phyloP scores from a whole-genome alignment of 2,113 vertebrate species.

The Guaruba guarouba region DNA sequence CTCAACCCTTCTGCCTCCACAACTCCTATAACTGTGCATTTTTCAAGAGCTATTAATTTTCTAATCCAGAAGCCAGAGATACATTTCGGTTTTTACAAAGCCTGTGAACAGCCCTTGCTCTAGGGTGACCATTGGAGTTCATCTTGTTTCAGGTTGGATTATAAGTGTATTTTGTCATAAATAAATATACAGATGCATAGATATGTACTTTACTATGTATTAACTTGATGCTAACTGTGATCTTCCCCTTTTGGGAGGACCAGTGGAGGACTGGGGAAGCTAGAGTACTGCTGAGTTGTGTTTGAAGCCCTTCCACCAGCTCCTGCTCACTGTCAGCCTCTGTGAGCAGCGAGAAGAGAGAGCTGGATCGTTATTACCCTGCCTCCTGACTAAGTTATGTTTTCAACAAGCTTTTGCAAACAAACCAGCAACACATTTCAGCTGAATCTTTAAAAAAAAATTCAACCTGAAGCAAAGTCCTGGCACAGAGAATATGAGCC shows the following conservation, averaged over 20 bases:
- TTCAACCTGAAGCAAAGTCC: not conserved
- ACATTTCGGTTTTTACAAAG: not conserved
- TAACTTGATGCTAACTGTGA: not conserved
- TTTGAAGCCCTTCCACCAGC: not conserved
- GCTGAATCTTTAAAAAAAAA: not conserved
- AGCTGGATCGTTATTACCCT: not conserved
- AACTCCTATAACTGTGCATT: not conserved
- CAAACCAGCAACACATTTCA: not conserved
- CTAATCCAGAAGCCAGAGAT: not conserved
- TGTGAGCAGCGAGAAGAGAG: not conserved
- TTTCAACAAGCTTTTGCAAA: constrained; percentile 12
- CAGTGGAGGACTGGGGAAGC: not conserved
- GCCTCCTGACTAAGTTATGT: not conserved
- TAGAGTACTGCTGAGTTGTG: not conserved
- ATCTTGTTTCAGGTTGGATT: not conserved
- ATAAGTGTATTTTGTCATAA: not conserved
- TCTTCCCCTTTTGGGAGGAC: not conserved
- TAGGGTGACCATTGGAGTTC: not conserved
- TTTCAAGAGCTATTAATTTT: not conserved
- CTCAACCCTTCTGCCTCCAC: not conserved
- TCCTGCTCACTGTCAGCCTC: not conserved
- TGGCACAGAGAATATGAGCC: not conserved
- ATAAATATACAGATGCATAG: not conserved
- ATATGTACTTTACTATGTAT: not conserved
- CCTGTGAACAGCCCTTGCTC: not conserved